phyloP scores from a whole-genome alignment of 2,797 vertebrate genomes.

The Rhadinocentrus ornatus region DNA sequence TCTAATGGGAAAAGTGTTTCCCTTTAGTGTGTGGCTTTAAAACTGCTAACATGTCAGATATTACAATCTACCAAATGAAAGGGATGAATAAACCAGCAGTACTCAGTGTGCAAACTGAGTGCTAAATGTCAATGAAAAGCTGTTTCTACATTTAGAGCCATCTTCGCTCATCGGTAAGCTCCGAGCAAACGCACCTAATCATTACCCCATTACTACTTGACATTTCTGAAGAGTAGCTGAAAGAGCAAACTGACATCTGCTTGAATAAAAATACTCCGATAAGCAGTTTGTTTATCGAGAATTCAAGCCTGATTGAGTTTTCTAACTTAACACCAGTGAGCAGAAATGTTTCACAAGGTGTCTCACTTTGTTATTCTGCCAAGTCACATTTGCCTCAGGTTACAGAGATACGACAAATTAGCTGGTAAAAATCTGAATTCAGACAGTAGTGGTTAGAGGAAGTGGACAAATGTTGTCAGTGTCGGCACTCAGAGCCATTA shows the following conservation, averaged over 20 bases:
- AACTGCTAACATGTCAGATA: not conserved
- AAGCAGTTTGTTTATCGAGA: constrained; percentile 25
- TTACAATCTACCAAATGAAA: not conserved
- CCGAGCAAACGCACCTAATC: constrained; percentile 36
- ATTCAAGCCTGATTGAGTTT: constrained; percentile 24
- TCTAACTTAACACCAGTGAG: constrained; percentile 3
- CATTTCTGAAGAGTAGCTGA: constrained; percentile 46
- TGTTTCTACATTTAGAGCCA: constrained; percentile 38
- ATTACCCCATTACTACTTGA: constrained; percentile 59
- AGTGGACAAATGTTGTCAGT: not conserved
- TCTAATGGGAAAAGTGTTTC: too few relatives aligned
- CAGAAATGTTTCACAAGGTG: constrained; percentile 9
- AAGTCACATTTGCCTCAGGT: constrained; percentile 23
- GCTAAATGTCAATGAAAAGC: constrained; percentile 51
- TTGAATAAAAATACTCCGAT: constrained; percentile 26
- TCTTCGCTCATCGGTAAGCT: constrained; percentile 29
- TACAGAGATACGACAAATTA: constrained; percentile 28
- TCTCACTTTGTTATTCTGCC: constrained; percentile 25
- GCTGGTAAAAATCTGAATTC: constrained; percentile 44
- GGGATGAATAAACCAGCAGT: constrained; percentile 20
- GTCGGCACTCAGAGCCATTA: constrained; percentile 15
- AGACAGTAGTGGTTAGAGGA: constrained; percentile 28
- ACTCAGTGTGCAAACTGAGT: not conserved
- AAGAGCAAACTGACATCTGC: constrained; percentile 41
- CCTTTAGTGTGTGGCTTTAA: not conserved